Conservation (phyloP, 2,888 invertebrate genomes). For the Conistra vaccinii region DNA sequence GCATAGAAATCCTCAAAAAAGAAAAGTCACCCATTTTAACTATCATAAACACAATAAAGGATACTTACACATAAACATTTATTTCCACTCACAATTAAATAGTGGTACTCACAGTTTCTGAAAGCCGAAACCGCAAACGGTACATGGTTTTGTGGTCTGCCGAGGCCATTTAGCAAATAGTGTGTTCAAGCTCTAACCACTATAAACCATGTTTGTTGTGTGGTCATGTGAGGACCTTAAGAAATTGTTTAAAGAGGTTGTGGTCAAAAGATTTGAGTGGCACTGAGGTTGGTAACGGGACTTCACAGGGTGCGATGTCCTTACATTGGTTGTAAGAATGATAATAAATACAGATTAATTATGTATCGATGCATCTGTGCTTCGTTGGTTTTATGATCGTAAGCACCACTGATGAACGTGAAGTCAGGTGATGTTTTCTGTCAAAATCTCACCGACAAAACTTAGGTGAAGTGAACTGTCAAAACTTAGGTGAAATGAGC, state of each 20-base stretch:
- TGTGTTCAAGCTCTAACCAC: not conserved
- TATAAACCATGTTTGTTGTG: slow-evolving; percentile 25
- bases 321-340: not conserved
- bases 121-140: slow-evolving; percentile 38
- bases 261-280: not conserved
- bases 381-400: not conserved
- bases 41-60: not conserved
- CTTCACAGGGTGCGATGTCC: not conserved
- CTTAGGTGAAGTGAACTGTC: too few relatives aligned
- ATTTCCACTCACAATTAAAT: not conserved
- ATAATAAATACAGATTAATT: not conserved
- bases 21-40: slow-evolving; percentile 1
- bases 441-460: too few relatives aligned
- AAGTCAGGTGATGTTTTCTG: too few relatives aligned
- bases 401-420: not conserved
- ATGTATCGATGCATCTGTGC: not conserved
- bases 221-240: not conserved
- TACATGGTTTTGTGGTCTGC: slow-evolving; percentile 21
- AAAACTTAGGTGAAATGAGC: too few relatives aligned
- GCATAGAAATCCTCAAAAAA: not conserved
- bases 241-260: not conserved
- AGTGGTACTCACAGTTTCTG: not conserved
- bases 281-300: not conserved
- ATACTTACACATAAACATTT: not conserved
- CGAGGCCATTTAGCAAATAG: slow-evolving; percentile 14